These are phyloP conservation scores for Procapra przewalskii DNA, from an alignment of 2,113 vertebrate species.

Conservation along the genomic window DNA sequence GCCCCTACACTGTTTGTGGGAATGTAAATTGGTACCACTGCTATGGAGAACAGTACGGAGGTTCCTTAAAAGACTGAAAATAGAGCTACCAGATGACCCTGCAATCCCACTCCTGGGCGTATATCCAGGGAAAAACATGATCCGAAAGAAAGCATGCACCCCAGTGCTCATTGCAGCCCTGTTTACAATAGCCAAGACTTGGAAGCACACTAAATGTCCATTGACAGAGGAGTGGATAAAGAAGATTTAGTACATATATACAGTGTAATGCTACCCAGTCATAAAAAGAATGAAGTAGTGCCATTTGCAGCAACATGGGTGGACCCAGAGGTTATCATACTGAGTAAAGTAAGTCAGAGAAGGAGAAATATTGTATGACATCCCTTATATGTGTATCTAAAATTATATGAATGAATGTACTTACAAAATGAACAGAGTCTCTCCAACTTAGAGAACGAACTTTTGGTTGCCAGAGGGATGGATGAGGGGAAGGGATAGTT, in stretches of 20 bases:
- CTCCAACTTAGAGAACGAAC: neutral
- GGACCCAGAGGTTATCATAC: neutral
- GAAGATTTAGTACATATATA: neutral
- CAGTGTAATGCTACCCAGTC: neutral
- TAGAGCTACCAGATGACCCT: neutral
- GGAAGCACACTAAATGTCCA: neutral
- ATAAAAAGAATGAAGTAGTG: neutral
- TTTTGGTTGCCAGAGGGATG: neutral
- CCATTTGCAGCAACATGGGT: neutral
- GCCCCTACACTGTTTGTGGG: neutral
- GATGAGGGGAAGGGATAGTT: neutral
- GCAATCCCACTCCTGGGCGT: neutral
- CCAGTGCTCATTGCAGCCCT: neutral
- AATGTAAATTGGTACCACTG: neutral
- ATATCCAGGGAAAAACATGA: neutral
- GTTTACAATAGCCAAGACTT: neutral
- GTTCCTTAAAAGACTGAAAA: neutral
- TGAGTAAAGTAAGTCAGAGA: neutral
- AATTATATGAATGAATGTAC: neutral
- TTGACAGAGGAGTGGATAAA: neutral
- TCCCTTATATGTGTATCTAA: neutral
- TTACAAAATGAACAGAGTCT: neutral
- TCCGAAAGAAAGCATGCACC: neutral
- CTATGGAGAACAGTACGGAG: neutral
- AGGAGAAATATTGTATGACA: neutral